These are phyloP conservation scores for Chionodraco myersi DNA, from an alignment of 2,113 vertebrate genomes.

Conservation along the genomic window DNA sequence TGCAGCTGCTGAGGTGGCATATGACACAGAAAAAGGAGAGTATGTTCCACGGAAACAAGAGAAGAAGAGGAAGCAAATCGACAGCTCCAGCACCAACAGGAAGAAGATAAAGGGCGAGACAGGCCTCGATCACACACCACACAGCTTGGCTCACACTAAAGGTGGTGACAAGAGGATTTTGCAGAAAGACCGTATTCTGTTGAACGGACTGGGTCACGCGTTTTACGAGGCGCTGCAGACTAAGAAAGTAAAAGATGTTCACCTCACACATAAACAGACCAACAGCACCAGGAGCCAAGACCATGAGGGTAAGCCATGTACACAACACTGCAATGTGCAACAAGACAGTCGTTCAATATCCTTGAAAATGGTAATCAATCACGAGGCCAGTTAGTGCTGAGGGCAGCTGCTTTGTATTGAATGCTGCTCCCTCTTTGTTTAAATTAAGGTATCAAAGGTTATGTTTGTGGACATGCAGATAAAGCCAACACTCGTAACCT, in stretches of 20 bases:
- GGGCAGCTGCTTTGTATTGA: background rate
- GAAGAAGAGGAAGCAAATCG: conserved; percentile 90
- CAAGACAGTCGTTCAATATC: background rate
- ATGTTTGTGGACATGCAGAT: conserved; percentile 3
- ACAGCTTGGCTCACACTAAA: conserved; percentile 34
- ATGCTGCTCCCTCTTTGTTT: background rate
- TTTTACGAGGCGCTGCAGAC: conserved; percentile 77
- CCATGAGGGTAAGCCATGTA: conserved; percentile 60
- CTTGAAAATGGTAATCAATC: conserved; percentile 5
- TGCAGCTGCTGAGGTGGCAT: conserved; percentile 89
- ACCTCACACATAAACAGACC: conserved; percentile 39
- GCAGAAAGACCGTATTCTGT: conserved; percentile 71
- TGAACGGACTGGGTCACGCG: conserved; percentile 78
- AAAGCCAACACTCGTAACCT: too few species aligned
- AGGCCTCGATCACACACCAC: conserved; percentile 19
- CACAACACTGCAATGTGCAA: background rate
- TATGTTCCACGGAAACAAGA: conserved; percentile 89
- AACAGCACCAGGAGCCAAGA: conserved; percentile 53
- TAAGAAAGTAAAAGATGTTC: conserved; percentile 61
- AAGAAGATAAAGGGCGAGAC: conserved; percentile 78
- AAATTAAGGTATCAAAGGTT: background rate
- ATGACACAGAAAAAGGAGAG: conserved; percentile 89
- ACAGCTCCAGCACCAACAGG: conserved; percentile 61
- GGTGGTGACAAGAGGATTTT: conserved; percentile 58
- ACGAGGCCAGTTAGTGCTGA: background rate